A percentile compares a stretch with the other conserved stretches of the same genome.
phyloP scores from a whole-genome alignment of 1,140 invertebrate species.

The Drosophila funebris region DNA sequence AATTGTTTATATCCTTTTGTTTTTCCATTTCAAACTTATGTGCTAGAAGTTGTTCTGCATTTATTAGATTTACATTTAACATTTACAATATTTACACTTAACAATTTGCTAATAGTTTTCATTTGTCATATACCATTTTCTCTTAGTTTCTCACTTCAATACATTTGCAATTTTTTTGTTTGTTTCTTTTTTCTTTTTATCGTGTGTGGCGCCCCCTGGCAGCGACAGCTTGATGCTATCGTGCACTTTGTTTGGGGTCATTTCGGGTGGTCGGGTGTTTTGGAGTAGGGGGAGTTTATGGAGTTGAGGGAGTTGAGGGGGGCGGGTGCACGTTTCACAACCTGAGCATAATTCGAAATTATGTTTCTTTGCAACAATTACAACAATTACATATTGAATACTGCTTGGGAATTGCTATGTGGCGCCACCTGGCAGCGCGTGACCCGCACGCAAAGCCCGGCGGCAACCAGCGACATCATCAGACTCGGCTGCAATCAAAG shows the following conservation, averaged over 20 bases:
- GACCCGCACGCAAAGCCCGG: conserved; percentile 58
- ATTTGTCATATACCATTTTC: conserved; percentile 40
- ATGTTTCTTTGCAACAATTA: too few relatives aligned
- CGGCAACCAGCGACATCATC: conserved; percentile 1
- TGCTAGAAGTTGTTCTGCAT: conserved; percentile 52
- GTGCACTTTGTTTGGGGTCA: too few relatives aligned
- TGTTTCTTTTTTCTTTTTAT: neutral
- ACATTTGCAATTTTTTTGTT: conserved; percentile 56
- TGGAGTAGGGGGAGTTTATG: too few relatives aligned
- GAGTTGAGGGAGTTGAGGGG: neutral
- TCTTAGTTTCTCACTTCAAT: conserved; percentile 29
- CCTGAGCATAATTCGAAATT: conserved; percentile 74
- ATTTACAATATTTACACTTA: conserved; percentile 77
- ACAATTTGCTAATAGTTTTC: conserved; percentile 79
- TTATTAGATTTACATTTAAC: conserved; percentile 46
- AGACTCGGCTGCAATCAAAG: conserved; percentile 3
- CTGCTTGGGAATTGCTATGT: conserved; percentile 64
- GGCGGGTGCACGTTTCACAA: conserved; percentile 70
- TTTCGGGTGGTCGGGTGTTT: neutral
- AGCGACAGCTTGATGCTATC: conserved; percentile 33
- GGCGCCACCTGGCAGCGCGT: conserved; percentile 41
- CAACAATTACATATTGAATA: conserved; percentile 57
- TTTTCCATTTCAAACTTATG: conserved; percentile 57
- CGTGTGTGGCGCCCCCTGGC: conserved; percentile 35
- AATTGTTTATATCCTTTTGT: conserved; percentile 21